Evolutionary conservation across 2,888 invertebrate species (phyloP).

Genomic region (Tenthredo notha): DNA sequence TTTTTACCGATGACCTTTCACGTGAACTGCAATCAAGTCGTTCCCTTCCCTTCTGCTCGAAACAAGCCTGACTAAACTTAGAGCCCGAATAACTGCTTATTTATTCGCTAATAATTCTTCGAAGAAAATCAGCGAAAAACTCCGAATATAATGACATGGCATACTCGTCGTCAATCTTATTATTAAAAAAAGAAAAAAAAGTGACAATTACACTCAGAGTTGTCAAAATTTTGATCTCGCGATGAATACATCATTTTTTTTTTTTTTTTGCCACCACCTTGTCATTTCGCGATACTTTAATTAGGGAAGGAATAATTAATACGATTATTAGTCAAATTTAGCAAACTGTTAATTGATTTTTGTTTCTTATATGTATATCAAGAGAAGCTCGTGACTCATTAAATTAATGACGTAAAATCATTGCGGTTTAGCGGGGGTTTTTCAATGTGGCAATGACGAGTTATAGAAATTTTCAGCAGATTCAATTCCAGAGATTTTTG

Average conservation of each 20-base stretch:
- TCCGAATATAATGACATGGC: not conserved
- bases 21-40: slow-evolving; percentile 48
- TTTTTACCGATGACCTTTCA: slow-evolving; percentile 44
- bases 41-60: slow-evolving; percentile 23
- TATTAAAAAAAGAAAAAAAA: too few species aligned
- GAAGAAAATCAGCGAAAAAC: not conserved
- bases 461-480: not conserved
- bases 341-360: not conserved
- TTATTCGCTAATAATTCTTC: slow-evolving; percentile 34
- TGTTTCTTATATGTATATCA: not conserved
- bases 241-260: too few species aligned
- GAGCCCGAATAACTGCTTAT: slow-evolving; percentile 30
- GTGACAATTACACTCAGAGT: too few species aligned
- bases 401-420: not conserved
- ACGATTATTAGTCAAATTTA: too few species aligned
- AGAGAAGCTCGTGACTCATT: not conserved
- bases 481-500: not conserved
- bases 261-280: too few species aligned
- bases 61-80: slow-evolving; percentile 16
- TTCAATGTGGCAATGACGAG: not conserved
- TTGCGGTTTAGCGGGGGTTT: not conserved
- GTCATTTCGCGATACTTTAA: too few species aligned
- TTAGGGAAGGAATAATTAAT: too few species aligned
- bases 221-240: too few species aligned
- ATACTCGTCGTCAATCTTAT: not conserved